Conservation (phyloP, 2,113 vertebrate genomes). For the Diadophis punctatus region DNA sequence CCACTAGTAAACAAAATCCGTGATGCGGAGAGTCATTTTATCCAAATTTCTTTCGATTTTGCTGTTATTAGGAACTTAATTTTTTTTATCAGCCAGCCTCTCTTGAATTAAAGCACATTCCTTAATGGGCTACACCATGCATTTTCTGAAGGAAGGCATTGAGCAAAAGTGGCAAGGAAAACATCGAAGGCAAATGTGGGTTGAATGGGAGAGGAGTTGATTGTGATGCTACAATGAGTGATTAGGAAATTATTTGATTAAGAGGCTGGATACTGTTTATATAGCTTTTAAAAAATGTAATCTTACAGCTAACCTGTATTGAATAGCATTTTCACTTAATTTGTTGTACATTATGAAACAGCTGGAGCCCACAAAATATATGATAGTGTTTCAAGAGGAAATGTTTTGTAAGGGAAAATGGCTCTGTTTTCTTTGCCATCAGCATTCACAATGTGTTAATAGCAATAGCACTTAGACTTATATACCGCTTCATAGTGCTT, state of each 20-base stretch:
- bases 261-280: constrained; percentile 64
- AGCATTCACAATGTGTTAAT: constrained; percentile 61
- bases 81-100: constrained; percentile 91
- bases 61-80: constrained; percentile 89
- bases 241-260: constrained; percentile 90
- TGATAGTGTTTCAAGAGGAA: constrained; percentile 48
- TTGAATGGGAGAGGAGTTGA: constrained; percentile 69
- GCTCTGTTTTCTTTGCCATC: constrained; percentile 50
- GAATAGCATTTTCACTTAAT: constrained; percentile 52
- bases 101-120: constrained; percentile 76
- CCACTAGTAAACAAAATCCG: constrained; percentile 99
- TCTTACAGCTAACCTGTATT: constrained; percentile 52
- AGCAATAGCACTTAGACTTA: too few relatives aligned
- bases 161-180: constrained; percentile 25
- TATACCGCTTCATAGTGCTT: too few relatives aligned
- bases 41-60: constrained; percentile 94
- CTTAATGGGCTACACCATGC: constrained; percentile 70
- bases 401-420: constrained; percentile 37
- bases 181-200: constrained; percentile 8
- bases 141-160: constrained; percentile 54
- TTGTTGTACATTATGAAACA: constrained; percentile 45
- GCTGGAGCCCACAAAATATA: constrained; percentile 47
- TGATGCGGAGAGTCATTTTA: constrained; percentile 95
- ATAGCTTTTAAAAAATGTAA: not conserved
- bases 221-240: constrained; percentile 70